Evolutionary conservation across 2,113 vertebrate genomes (phyloP), one percentile per base, ranked within the genome.

Genomic region (Tychaedon coryphoeus): DNA sequence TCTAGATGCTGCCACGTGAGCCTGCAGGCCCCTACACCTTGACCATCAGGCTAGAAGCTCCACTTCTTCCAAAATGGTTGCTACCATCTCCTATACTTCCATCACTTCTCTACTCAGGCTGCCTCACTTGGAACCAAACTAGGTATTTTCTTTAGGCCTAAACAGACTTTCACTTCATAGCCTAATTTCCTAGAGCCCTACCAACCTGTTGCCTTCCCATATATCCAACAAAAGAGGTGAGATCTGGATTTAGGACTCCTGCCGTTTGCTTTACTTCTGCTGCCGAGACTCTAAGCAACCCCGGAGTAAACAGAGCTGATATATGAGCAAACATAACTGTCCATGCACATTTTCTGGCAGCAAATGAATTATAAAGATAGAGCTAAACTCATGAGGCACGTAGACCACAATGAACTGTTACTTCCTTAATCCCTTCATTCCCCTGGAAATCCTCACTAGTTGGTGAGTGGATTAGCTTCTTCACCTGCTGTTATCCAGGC

Each of bases 1-100:
- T 8, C 11, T 1, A 14, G 24, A 14, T 4, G 18, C 38, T 5
- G 4, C 24, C 66, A 26, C 4, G 0, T 5, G 2, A 16, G 15
- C 29, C n/a, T 6, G 1, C 34, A 60, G 60, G 61, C 6, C 34
- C 34, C 14, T 20, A 15, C 2, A 3, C 24, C 29, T 38, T 31
- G 38, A 38, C 15, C 13, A n/a, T 7, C 26, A 60, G 12, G 6
- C 31, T 40, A n/a, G 18, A 66, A 61, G 33, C 18, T 57, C 22
- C 40, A 19, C 0, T 29, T 88, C 40, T 64, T 75, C 43, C 14
- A 9, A 47, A 38, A 43, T 1, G 1, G 14, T 29, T 61, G 38
- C 20, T 25, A 69, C 15, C 23, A 40, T 17, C 28, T 67, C 70
- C 34, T 26, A 14, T 1, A 1, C 16, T 38, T 57, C 43, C 2